Evolutionary conservation across 2,113 vertebrate genomes (phyloP), one percentile per base, ranked within the genome.

Genomic region (Girardinichthys multiradiatus): DNA sequence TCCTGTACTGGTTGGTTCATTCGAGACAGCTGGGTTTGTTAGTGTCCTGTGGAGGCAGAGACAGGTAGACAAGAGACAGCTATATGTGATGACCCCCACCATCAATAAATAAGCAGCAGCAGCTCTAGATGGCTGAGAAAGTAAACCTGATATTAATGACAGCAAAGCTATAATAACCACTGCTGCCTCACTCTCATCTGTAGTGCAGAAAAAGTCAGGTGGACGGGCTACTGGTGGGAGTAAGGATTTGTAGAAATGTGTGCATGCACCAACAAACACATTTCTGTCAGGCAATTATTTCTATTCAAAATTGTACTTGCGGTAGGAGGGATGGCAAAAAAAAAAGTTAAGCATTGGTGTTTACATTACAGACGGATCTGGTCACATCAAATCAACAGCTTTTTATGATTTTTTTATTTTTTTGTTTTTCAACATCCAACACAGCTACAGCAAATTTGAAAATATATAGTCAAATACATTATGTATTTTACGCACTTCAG

Each of bases 71-170:
- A 77, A 83, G 82, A 86, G 80, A 63, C 57, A 61, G 78, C 19
- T 31, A 84, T 79, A 84, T 66, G 87, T 79, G 71, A 87, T 85
- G 84, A 86, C 80, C 75, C 78, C 62, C 76, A 74, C 73, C 84
- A 77, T 73, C 78, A 81, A 51, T 85, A 84, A 84, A 78, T 81
- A 65, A 81, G 82, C 76, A 70, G 30, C 77, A 77, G 66, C 74
- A 70, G 68, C 81, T 84, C 84, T 84, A 79, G 85, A 86, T 71
- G 80, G 74, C 71, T 79, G 81, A 81, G 62, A 86, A 70, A 68
- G 74, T 61, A 48, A 68, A 82, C 58, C 64, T 85, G 77, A 85
- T 81, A 80, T 86, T 86, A 89, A 86, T 86, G 85, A 90, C 82
- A 89, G 82, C 70, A 63, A 71, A 70, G 78, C 77, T 79, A 86